Evolutionary conservation across 2,797 vertebrate species (phyloP), one percentile per base, ranked within the genome.

Genomic region (Channa striata): DNA sequence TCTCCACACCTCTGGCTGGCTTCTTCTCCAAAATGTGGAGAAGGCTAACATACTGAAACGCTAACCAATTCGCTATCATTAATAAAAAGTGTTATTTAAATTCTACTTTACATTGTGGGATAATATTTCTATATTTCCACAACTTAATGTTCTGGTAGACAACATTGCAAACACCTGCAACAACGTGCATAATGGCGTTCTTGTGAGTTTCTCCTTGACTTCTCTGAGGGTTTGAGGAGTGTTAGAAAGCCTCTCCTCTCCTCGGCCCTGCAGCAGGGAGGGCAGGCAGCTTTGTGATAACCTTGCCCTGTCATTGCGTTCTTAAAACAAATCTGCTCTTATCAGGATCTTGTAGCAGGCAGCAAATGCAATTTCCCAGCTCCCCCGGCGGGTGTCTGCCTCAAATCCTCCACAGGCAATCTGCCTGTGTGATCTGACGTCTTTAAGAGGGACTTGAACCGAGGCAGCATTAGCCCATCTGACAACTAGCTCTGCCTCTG

Each of bases 301-400:
- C 91, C 92, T 93, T 92, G 89, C 88, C 90, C 92, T 90, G 92
- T 91, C 93, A 93, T 92, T 93, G 91, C 87, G 16, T 90, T 85
- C 90, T 89, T 86, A 91, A 90, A 93, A 92, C 91, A 93, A 93
- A 91, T 92, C 89, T 91, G 83, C 86, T 87, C 88, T 93, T 92
- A 92, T 93, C 92, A 59, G 87, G 85, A 89, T 92, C 91, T 92
- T 93, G 89, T 91, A 91, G 85, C 81, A 86, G 83, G 76, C 86
- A 76, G 89, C 86, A 87, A 91, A 93, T 93, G 89, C 89, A 92
- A 90, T 90, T 89, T 86, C 86, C 85, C 79, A 57, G 77, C 82
- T 80, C 76, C 88, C 84, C 85, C n/a, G 71, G 82, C 64, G 63
- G 83, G 78, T 56, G 65, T 76, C 78, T 77, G 82, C 83, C 78